Base-by-base conservation (phyloP, 2,113 vertebrate genomes). In the Abramis brama region DNA sequence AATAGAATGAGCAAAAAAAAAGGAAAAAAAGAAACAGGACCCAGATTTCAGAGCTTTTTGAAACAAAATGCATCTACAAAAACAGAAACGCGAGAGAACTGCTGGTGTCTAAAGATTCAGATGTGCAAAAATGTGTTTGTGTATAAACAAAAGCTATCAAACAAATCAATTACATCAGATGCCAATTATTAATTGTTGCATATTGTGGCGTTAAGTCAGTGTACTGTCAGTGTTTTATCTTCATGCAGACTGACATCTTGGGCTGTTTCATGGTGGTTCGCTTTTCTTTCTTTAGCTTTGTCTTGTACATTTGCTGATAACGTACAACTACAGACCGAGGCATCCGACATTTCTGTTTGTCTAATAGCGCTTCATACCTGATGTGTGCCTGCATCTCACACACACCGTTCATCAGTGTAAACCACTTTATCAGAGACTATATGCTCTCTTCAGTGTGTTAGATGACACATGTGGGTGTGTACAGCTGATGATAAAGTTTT, bases 331-430 rank as follows among this genome's bases (percentile, higher is more conserved):
- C 5, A 6, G 27, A 3, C 57, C 80, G 57, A 88, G 30, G 57
- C 25, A 66, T 88, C 66, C 75, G 80, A 57, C 75, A 19, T 75
- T 64, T 86, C 57, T 19, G 36, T 84, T 80, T 68, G 85, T 43
- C 74, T 70, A 19, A 76, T 80, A n/a, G 45, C 45, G 19, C 84
- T 83, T 84, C 85, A 86, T 27, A 60, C 36, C 70, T 84, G 87
- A 86, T 77, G 70, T 70, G 86, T 77, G 68, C 39, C 43, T 17
- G n/a, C 2, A 75, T 59, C 57, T 74, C 85, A 25, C 87, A 82
- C 66, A 55, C 78, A 55, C 75, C 78, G 79, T 86, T 82, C 15
- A 85, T 85, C 78, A 89, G 70, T 79, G 23, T 60, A 27, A 76
- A 68, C 45, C 25, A 3, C n/a, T 86, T 86, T 83, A 79, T 79